Percentiles rank a stretch among this genome's conserved stretches.
phyloP scores from a whole-genome alignment of 1,140 invertebrate species.

The Heliconius nattereri region DNA sequence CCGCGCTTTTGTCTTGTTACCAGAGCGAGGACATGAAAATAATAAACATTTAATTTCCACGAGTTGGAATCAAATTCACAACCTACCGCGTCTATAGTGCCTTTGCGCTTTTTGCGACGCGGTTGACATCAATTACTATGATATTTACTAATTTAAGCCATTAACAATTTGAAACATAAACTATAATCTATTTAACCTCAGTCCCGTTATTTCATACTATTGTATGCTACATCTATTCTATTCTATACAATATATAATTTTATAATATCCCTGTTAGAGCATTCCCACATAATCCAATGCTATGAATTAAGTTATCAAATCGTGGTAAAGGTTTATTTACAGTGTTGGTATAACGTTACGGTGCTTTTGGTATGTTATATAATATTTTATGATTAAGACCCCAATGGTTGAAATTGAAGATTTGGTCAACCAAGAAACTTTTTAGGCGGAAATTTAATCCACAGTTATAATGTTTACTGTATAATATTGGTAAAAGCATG shows the following conservation, averaged over 20 bases:
- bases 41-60: not conserved
- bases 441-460: no score
- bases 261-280: slow-evolving; percentile 6
- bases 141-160: not conserved
- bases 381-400: not conserved
- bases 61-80: not conserved
- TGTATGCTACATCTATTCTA: not conserved
- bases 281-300: slow-evolving; percentile 5
- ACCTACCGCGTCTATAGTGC: not conserved
- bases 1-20: not conserved
- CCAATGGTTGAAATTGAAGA: no score
- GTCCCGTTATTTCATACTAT: not conserved
- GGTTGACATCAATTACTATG: no score
- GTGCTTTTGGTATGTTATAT: not conserved
- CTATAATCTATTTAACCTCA: not conserved
- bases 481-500: no score
- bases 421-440: no score
- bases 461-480: no score
- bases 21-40: not conserved
- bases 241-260: slow-evolving; percentile 7
- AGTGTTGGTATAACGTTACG: not conserved
- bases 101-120: no score
- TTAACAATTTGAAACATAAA: not conserved
- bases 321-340: not conserved
- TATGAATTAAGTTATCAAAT: slow-evolving; percentile 13